Evolutionary conservation across 2,888 invertebrate genomes (phyloP).

Genomic region (Ophion slaviceki): DNA sequence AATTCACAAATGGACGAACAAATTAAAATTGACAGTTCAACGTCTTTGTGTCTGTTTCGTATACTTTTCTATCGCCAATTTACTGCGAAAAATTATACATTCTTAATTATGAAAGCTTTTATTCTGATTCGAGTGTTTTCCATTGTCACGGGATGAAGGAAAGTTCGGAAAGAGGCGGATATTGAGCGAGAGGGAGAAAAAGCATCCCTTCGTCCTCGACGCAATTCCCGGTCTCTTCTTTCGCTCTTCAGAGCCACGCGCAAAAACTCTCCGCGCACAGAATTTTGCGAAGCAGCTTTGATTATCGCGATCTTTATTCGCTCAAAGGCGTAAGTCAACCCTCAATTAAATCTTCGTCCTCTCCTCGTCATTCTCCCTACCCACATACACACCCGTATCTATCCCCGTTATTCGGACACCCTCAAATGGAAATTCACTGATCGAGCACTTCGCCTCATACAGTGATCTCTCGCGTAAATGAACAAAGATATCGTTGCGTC

Average conservation of each 20-base stretch:
- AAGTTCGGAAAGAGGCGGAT: neutral
- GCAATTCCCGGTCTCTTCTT: neutral
- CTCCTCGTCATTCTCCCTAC: conserved; percentile 19
- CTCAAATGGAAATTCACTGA: neutral
- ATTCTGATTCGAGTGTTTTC: conserved; percentile 32
- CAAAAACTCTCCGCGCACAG: conserved; percentile 22
- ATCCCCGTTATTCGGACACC: neutral
- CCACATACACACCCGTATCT: neutral
- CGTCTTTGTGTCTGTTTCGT: conserved; percentile 4
- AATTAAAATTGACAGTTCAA: neutral
- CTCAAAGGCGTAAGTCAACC: conserved; percentile 34
- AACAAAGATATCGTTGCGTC: neutral
- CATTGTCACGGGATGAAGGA: conserved; percentile 33
- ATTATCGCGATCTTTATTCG: conserved; percentile 42
- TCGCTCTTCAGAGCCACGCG: conserved; percentile 9
- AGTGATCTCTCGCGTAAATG: conserved; percentile 14
- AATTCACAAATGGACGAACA: no score
- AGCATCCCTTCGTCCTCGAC: conserved; percentile 10
- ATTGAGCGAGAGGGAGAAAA: neutral
- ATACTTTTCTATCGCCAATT: conserved; percentile 29
- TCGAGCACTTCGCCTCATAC: conserved; percentile 7
- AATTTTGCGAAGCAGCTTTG: conserved; percentile 20
- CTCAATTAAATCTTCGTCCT: conserved; percentile 44
- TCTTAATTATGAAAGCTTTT: conserved; percentile 62
- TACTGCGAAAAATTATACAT: conserved; percentile 65